Conservation (phyloP, 2,888 invertebrate genomes). For the Eupeodes latifasciatus region DNA sequence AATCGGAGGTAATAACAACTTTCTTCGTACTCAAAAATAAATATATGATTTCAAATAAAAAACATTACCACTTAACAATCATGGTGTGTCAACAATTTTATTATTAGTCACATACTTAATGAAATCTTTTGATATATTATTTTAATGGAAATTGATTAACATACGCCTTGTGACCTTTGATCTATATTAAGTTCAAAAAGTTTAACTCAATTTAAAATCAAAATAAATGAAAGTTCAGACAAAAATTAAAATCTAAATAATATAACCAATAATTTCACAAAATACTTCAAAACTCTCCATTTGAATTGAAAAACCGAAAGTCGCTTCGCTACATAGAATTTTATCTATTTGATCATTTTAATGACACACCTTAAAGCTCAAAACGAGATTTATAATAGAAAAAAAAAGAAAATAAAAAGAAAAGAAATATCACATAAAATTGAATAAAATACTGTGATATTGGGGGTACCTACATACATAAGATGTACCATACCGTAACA, state of each 20-base stretch:
- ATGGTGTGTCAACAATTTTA: neutral
- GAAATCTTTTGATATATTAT: conserved; percentile 10
- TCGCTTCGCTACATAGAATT: too few relatives aligned
- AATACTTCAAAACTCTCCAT: neutral
- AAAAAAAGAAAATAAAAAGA: neutral
- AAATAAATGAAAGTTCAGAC: conserved; percentile 10
- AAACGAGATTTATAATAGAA: neutral
- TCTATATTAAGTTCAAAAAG: neutral
- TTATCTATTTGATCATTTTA: neutral
- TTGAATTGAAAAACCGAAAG: neutral
- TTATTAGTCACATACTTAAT: neutral
- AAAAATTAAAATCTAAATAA: neutral
- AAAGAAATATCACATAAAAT: conserved; percentile 2
- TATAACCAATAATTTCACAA: neutral
- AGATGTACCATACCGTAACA: neutral
- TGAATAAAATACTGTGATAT: conserved; percentile 2
- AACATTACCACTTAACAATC: neutral
- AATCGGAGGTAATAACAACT: neutral
- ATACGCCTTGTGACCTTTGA: neutral
- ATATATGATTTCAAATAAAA: neutral
- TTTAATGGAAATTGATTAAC: neutral
- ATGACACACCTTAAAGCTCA: neutral
- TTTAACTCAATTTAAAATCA: neutral
- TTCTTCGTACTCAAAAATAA: neutral
- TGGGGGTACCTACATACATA: neutral